Evolutionary conservation across 35 echinoderm and acorn worm genomes (phyloP), one percentile per base, ranked within the genome.

Genomic region (Apostichopus californicus): DNA sequence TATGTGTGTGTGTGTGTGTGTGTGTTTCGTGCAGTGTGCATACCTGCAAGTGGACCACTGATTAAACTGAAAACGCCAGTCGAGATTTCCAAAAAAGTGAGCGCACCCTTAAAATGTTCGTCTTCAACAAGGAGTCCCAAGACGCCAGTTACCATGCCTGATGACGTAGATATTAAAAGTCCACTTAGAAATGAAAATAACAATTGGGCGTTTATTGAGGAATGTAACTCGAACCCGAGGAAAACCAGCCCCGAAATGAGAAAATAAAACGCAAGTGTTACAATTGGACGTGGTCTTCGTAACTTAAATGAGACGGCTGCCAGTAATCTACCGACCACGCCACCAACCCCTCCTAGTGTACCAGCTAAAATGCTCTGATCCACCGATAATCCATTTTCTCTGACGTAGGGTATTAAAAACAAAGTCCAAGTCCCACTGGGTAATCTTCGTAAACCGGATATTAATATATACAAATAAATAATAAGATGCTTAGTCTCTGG

Each of bases 281-380:
- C 64, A 34, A 90, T 25, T 75, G 87, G 87, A n/a, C 34, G 2
- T 5, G 75, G 12, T 87, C 55, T 54, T 12, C n/a, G 26, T 52
- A 90, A 8, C 22, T 75, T 72, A 64, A 90, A 90, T 3, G 87
- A 90, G 5, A 34, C 26, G 9, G 87, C 87, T 72, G 87, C 87
- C 5, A 77, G 20, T 15, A 90, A 17, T 77, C 65, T 73, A 5
- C 87, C 87, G 5, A 54, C 17, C 3, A 90, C 64, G 10, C 87
- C 87, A 21, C 87, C 87, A 15, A 90, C 55, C 60, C 87, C 87
- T 72, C 87, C 72, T 1, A 90, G 0, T 2, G 87, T 73, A 6
- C 59, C 87, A 26, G 72, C 87, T 75, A 77, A 13, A 12, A 90
- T 77, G 26, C 65, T 77, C 4, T 73, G 64, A 52, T 75, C 63